phyloP scores from a whole-genome alignment of 2,113 vertebrate genomes.

The Hassar affinis region DNA sequence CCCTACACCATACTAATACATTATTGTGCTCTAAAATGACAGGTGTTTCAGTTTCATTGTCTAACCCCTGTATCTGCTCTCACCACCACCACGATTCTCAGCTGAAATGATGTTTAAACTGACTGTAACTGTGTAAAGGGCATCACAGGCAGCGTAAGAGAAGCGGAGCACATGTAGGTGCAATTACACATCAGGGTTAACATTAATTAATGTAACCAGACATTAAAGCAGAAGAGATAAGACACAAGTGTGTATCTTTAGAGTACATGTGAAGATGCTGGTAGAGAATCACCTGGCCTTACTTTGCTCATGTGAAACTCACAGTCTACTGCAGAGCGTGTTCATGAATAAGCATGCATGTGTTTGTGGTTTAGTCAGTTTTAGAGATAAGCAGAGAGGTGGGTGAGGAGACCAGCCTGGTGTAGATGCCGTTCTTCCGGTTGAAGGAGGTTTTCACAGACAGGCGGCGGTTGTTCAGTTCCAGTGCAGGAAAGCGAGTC shows the following conservation, averaged over 20 bases:
- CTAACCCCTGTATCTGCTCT: too few species aligned
- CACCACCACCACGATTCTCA: not conserved
- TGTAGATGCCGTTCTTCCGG: conserved; percentile 93
- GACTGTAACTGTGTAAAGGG: not conserved
- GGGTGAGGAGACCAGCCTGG: conserved; percentile 74
- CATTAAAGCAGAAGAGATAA: not conserved
- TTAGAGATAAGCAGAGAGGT: not conserved
- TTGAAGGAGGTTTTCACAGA: conserved; percentile 97
- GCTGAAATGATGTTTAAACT: too few species aligned
- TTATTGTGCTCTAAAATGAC: too few species aligned
- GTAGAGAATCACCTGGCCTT: too few species aligned
- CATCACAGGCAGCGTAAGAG: not conserved
- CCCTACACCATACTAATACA: too few species aligned
- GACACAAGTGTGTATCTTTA: not conserved
- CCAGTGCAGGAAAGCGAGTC: conserved; percentile 90
- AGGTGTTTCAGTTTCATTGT: too few species aligned
- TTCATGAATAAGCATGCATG: not conserved
- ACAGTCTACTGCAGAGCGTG: not conserved
- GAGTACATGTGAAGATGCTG: not conserved
- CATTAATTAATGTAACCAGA: not conserved
- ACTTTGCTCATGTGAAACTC: not conserved
- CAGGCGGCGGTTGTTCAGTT: conserved; percentile 93
- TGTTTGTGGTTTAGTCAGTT: not conserved
- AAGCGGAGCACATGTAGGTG: not conserved
- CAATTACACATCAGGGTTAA: not conserved